Evolutionary conservation across 2,888 invertebrate species (phyloP).

Genomic region (Patella caerulea): DNA sequence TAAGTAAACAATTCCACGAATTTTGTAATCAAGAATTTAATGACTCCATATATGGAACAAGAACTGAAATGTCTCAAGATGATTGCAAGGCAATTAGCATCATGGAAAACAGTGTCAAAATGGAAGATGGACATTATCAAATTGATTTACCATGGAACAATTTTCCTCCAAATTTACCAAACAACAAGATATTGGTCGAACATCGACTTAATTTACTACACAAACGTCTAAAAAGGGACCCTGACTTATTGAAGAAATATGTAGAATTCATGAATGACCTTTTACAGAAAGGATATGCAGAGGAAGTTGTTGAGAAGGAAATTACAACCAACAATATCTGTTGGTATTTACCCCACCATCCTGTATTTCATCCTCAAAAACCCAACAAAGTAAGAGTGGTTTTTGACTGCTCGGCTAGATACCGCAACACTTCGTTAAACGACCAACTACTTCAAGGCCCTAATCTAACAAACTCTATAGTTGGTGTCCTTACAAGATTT

Average conservation of each 20-base stretch:
- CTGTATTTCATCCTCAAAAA: constrained; percentile 14
- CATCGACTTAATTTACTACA: background rate
- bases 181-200: background rate
- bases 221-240: background rate
- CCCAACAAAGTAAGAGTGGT: constrained; percentile 21
- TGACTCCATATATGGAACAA: constrained; percentile 78
- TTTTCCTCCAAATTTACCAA: background rate
- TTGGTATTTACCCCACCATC: constrained; percentile 10
- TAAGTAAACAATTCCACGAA: constrained; percentile 86
- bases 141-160: background rate
- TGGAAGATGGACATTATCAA: constrained; percentile 23
- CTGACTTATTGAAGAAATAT: constrained; percentile 13
- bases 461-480: constrained; percentile 39
- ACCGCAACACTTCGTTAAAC: constrained; percentile 36
- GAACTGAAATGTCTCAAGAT: constrained; percentile 87
- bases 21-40: constrained; percentile 29
- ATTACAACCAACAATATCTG: background rate
- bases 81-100: constrained; percentile 20
- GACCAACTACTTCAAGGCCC: constrained; percentile 39
- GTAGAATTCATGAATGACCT: constrained; percentile 13
- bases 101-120: constrained; percentile 13
- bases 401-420: constrained; percentile 37
- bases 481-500: constrained; percentile 39
- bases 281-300: constrained; percentile 18
- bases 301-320: background rate